Base-by-base conservation (phyloP, 2,797 vertebrate species). In the Sebastes oblongus region DNA sequence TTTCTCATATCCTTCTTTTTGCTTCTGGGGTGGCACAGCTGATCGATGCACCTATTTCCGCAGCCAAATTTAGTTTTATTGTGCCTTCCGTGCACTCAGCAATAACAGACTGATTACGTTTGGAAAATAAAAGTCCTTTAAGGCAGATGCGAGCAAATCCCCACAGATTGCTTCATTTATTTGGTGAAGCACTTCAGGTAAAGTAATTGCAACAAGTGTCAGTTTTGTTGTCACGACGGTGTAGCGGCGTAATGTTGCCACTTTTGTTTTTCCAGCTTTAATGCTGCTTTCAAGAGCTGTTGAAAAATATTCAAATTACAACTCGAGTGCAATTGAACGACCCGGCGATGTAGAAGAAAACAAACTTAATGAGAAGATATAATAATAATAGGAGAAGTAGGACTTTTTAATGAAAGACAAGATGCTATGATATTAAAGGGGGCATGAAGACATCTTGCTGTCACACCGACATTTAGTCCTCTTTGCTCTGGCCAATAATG, bases 141-240 rank as follows among this genome's bases (percentile, higher is more conserved):
- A 88, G 85, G 77, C 82, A 64, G 64, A 89, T 67, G 50, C 8
- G 8, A 86, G 70, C 70, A 81, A 92, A 88, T 82, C 20, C 60
- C 60, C 62, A 52, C 81, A 87, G 80, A 90, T 88, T 87, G 83
- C 80, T 86, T 80, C 61, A 84, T 91, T 90, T 75, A 88, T 89
- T 83, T 66, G 32, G 65, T 30, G 27, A 52, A 27, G 25, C 73
- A 77, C 82, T 85, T 67, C 66, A 86, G 65, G 77, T 87, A 54
- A 69, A 11, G 13, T 29, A 56, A 75, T 79, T 4, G 75, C 60
- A 13, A 71, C 69, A 77, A 85, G 72, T 87, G 85, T 84, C 67
- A 64, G 71, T 72, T 85, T 55, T 78, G 82, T 79, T 82, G 83
- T 85, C 76, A 54, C 6, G 3, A 72, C 14, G 5, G n/a, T 42